Base-by-base conservation (phyloP, 2,888 invertebrate genomes). In the Ichneumoninae sp. region DNA sequence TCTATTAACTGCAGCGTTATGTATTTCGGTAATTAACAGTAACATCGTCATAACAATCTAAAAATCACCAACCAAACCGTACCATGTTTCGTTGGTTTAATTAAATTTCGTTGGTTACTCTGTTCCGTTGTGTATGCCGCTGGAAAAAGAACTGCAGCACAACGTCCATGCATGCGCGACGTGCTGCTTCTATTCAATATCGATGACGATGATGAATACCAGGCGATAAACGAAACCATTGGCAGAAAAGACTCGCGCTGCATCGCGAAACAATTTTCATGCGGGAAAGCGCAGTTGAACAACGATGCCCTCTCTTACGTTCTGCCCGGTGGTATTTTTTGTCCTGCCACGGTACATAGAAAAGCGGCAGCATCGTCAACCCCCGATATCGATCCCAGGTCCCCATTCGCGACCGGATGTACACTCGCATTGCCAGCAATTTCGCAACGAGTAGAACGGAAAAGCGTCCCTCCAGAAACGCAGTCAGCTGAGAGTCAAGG, bases 351-450 rank as follows among this genome's bases (percentile, higher is more conserved):
- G 16, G 16, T n/a, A 62, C 13, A 33, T 33, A 33, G 62, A 16
- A 47, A 26, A 70, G 57, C 47, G 52, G 54, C 30, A 68, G 52
- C 57, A 57, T 50, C 62, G 70, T 26, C 54, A 26, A 75, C 54
- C 71, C 52, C 60, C 65, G 62, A 76, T 75, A 69, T 83, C 79
- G 85, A 85, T 85, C 77, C 30, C 26, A 7, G 33, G 40, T 13
- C 52, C 75, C 44, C 71, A 83, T 74, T 76, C 40, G 44, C 60
- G 40, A 76, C 77, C 83, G 85, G 85, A 85, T 81, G 80, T 75
- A 80, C 62, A 81, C 60, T 78, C 75, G 74, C 85, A 75, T 83
- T 83, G 78, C 75, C 74, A 80, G 76, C 77, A 52, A 85, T 83
- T 75, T 70, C 50, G 54, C 52, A 71, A 78, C 33, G 71, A 65